A percentile compares a stretch with the other conserved stretches of the same genome.
Conservation (phyloP, 64 coral and sea anemone genomes). For the Actinia tenebrosa region DNA sequence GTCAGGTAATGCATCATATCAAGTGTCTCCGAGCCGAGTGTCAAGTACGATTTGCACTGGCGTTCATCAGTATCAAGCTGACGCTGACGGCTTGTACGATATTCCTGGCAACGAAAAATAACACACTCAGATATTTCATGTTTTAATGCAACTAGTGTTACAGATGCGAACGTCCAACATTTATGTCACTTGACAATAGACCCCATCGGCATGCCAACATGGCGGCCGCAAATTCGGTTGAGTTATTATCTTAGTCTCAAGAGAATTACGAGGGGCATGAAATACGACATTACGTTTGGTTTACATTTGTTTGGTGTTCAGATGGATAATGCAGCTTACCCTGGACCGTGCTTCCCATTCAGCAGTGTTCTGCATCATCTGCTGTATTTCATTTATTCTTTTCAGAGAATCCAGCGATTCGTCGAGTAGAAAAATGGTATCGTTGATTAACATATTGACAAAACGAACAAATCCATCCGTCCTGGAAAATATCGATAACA, state of each 20-base stretch:
- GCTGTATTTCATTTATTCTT: conserved; percentile 95
- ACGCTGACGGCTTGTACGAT: conserved; percentile 74
- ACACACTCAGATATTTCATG: neutral
- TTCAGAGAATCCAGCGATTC: conserved; percentile 92
- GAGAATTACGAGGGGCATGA: no score
- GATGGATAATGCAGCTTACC: conserved; percentile 30
- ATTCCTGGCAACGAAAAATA: conserved; percentile 24
- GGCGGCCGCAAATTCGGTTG: no score
- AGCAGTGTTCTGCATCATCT: conserved; percentile 69
- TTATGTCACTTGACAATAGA: no score
- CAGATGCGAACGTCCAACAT: no score
- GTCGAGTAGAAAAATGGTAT: conserved; percentile 93
- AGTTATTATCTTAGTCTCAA: no score
- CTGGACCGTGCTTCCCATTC: conserved; percentile 86
- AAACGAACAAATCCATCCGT: conserved; percentile 90
- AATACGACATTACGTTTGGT: no score
- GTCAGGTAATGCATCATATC: conserved; percentile 99
- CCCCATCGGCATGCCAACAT: no score
- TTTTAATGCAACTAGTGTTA: no score
- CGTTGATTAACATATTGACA: conserved; percentile 99
- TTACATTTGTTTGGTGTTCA: neutral
- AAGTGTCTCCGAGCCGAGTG: conserved; percentile 84
- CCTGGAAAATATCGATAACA: conserved; percentile 26
- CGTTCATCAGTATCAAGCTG: conserved; percentile 86
- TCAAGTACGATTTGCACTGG: conserved; percentile 92